Base-by-base conservation (phyloP, 2,888 invertebrate genomes). In the Cacoxenus indagator region DNA sequence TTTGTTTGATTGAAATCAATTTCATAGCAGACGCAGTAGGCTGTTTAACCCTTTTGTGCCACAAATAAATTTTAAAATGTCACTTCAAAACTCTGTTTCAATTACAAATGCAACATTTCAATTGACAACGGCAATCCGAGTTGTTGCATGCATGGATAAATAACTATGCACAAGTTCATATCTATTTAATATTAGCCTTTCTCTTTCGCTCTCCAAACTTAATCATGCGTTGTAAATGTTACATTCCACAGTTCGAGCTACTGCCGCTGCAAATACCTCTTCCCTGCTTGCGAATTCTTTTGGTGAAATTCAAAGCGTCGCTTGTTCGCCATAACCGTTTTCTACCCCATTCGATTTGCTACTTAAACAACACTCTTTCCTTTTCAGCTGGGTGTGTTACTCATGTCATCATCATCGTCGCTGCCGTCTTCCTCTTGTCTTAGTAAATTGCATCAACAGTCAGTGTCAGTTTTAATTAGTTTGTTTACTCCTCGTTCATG, bases 381-480 rank as follows among this genome's bases (percentile, higher is more conserved):
- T 6, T 51, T 11, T 43, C 61, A 22, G 64, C 45, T 69, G 67
- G n/a, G n/a, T n/a, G n/a, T n/a, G n/a, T n/a, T n/a, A n/a, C n/a
- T n/a, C n/a, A n/a, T n/a, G n/a, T n/a, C n/a, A n/a, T n/a, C n/a
- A n/a, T n/a, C n/a, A n/a, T n/a, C n/a, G n/a, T n/a, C n/a, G n/a
- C n/a, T 77, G 46, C n/a, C 37, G 19, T 1, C 22, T 31, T 24
- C n/a, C 37, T n/a, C 26, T 76, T 77, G 73, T 76, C 80, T 83
- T 83, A 83, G 80, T 82, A 82, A 83, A 80, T 82, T 80, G 83
- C 82, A 82, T 82, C 82, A 82, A 82, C 83, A 74, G 83, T 80
- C 83, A 81, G 84, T 81, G 84, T 83, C 81, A 83, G 69, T 81
- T 81, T 81, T 81, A 83, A 81, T 81, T 81, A 81, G 81, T 81